Base-by-base conservation (phyloP, 2,888 invertebrate species). In the Melolontha melolontha region DNA sequence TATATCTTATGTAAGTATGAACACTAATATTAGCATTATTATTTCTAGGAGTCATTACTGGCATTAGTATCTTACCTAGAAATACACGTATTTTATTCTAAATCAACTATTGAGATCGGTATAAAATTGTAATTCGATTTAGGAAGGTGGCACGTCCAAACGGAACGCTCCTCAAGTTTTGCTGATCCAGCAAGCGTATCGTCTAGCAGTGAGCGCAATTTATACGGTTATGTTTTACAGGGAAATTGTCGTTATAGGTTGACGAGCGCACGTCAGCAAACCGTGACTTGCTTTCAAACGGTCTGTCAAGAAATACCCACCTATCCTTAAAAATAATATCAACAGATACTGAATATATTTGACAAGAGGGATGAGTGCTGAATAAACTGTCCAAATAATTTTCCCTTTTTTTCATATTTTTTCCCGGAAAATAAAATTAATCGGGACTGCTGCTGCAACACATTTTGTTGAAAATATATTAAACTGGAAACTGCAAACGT, bases 251-350 rank as follows among this genome's bases (percentile, higher is more conserved):
- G 64, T 52, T 54, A 47, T 42, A 27, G 64, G 64, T 64, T 64
- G 64, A 64, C 64, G 64, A 52, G 64, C 27, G 29, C 44, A 44
- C 64, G 54, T 64, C 64, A 64, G 64, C 64, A 64, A 34, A 59
- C 47, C 59, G 59, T 59, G 59, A 59, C 59, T 59, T 34, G 59
- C 16, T 59, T 59, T 29, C 47, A 8, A 59, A 47, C 42, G 47
- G 17, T 12, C 34, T 12, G 27, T 55, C 17, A 42, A 29, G 6
- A 59, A 59, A 47, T 10, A 47, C 27, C 44, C 29, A 47, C 27
- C 44, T 47, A 44, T 59, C 59, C 29, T 59, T 59, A 59, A 59
- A 59, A 59, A 59, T 59, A 59, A 59, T 59, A 59, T 34, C 59
- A 5, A 59, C 47, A 41, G 47, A 29, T 59, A 39, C 14, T 52